Conservation (phyloP, 2,113 vertebrate species). For the Macquaria australasica region DNA sequence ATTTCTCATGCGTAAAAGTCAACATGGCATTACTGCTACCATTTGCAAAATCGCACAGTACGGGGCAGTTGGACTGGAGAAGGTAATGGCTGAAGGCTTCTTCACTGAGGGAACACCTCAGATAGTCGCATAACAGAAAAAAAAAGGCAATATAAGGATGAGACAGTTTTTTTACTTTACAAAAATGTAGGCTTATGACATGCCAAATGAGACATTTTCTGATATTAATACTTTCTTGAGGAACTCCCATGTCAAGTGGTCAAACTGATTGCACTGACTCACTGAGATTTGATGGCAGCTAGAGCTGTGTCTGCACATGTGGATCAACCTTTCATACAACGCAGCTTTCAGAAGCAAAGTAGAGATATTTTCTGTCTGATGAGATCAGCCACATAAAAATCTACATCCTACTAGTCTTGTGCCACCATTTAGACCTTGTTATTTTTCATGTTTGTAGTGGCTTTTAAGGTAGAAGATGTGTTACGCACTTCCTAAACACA, state of each 20-base stretch:
- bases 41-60: constrained; percentile 48
- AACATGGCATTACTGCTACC: constrained; percentile 68
- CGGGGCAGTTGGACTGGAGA: constrained; percentile 26
- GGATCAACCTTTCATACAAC: neutral
- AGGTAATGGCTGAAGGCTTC: constrained; percentile 46
- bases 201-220: neutral
- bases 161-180: neutral
- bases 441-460: neutral
- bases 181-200: neutral
- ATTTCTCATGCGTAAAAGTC: constrained; percentile 71
- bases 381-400: no score
- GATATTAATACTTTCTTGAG: neutral
- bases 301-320: neutral
- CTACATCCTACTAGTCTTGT: neutral
- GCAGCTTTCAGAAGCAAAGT: neutral
- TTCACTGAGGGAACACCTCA: constrained; percentile 2
- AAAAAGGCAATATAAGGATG: neutral
- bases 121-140: neutral
- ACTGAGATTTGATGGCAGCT: constrained; percentile 4
- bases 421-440: constrained; percentile 13
- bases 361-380: constrained; percentile 10
- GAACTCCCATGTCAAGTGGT: neutral
- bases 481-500: neutral
- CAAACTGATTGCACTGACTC: neutral
- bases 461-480: neutral